These are phyloP conservation scores for Acleris literana DNA, from an alignment of 2,888 invertebrate genomes.

Conservation along the genomic window DNA sequence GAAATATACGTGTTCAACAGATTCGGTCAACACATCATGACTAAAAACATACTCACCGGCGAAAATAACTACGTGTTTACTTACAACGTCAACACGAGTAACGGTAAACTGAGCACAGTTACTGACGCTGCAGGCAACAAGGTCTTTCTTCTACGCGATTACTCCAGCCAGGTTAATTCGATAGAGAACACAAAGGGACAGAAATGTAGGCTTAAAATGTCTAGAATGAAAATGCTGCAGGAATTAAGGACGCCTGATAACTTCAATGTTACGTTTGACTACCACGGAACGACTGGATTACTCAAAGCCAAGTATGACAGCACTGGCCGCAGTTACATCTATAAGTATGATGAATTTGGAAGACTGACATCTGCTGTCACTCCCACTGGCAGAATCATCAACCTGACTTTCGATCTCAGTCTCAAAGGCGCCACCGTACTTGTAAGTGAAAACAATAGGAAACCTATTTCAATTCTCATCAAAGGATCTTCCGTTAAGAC, in stretches of 20 bases:
- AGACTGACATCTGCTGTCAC: slow-evolving; percentile 95
- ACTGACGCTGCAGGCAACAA: slow-evolving; percentile 96
- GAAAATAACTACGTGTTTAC: slow-evolving; percentile 96
- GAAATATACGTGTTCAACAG: slow-evolving; percentile 97
- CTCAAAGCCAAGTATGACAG: slow-evolving; percentile 94
- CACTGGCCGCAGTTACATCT: slow-evolving; percentile 95
- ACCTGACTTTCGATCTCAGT: slow-evolving; percentile 94
- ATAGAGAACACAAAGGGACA: slow-evolving; percentile 97
- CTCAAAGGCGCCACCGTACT: slow-evolving; percentile 94
- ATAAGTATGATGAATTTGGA: slow-evolving; percentile 97
- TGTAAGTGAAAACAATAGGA: slow-evolving; percentile 91
- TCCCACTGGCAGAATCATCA: slow-evolving; percentile 97
- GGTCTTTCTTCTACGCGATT: slow-evolving; percentile 91
- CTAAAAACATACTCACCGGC: slow-evolving; percentile 97
- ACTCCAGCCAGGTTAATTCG: slow-evolving; percentile 94
- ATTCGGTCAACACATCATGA: slow-evolving; percentile 97
- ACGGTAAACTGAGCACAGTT: slow-evolving; percentile 96
- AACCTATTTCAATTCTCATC: slow-evolving; percentile 92
- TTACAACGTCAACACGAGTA: slow-evolving; percentile 98
- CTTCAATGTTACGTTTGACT: slow-evolving; percentile 96
- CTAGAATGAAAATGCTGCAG: slow-evolving; percentile 95
- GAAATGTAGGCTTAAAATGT: slow-evolving; percentile 95
- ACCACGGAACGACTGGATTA: slow-evolving; percentile 94
- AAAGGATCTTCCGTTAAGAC: slow-evolving; percentile 94
- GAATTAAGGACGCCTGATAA: slow-evolving; percentile 96